Conservation (phyloP, 2,113 vertebrate species). For the Charina bottae region DNA sequence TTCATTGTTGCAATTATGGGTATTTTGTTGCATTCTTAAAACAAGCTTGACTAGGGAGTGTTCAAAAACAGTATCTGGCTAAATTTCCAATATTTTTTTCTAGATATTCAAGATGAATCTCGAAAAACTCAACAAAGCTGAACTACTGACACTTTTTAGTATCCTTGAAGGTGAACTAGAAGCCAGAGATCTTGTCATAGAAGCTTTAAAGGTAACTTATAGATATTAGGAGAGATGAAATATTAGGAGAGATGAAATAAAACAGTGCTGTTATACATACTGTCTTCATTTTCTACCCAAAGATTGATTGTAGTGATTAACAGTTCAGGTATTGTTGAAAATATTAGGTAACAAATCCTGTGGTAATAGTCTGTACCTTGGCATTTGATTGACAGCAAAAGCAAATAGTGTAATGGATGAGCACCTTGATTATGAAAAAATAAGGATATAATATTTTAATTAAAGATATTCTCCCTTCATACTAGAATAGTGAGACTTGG, state of each 20-base stretch:
- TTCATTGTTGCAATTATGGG: slow-evolving; percentile 13
- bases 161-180: slow-evolving; percentile 96
- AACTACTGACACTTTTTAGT: slow-evolving; percentile 93
- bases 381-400: slow-evolving; percentile 23
- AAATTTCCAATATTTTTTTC: slow-evolving; percentile 49
- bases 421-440: neutral
- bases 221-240: neutral
- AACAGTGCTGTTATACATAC: rapidly evolving
- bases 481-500: neutral
- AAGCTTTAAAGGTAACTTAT: slow-evolving; percentile 90
- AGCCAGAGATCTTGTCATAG: slow-evolving; percentile 94
- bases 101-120: slow-evolving; percentile 92
- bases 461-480: neutral
- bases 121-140: slow-evolving; percentile 93
- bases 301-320: neutral
- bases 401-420: neutral
- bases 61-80: neutral
- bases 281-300: neutral
- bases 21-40: slow-evolving; percentile 1
- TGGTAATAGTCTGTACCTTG: neutral
- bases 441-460: neutral
- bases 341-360: neutral
- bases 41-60: neutral
- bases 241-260: neutral
- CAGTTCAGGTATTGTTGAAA: neutral